Evolutionary conservation across 2,113 vertebrate species (phyloP), one percentile per base, ranked within the genome.

Genomic region (Laterallus jamaicensis): DNA sequence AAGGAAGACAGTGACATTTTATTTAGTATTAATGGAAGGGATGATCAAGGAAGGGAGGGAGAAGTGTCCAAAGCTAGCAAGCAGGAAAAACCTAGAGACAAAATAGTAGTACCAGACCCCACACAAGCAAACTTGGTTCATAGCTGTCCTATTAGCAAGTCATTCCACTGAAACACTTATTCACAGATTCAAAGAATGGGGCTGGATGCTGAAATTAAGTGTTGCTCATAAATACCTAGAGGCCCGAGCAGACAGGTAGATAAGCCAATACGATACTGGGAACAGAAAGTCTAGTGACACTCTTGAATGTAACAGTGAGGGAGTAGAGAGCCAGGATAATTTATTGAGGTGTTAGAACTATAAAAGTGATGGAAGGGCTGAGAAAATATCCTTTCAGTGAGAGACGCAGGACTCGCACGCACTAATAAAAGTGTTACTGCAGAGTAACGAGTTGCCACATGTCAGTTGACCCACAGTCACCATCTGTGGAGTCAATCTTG

Each of bases 391-490:
- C 49, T 86, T 88, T 64, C 76, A 68, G 64, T 59, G 58, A 68
- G 39, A 86, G 88, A 92, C 2, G 3, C 18, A 39, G 66, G 60
- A 64, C 60, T 88, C 0, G 0, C 52, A 56, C 47, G 74, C 55
- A 17, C 25, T 49, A 86, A 70, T 56, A 39, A 12, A 93, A 91
- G 79, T 18, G 68, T 78, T 86, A 59, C 73, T 52, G 56, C 35
- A 69, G 80, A 92, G 70, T 82, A 93, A 93, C 14, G 2, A 91
- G 54, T 39, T 84, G 82, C 86, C 49, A 59, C 75, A 62, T 42
- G 52, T 82, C 88, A 86, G 52, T 32, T 91, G 92, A 95, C 64
- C 85, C 82, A 80, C 75, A 88, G 91, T 67, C 80, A 93, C 73
- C 73, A 71, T 78, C 88, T 94, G 60, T 52, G 60, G 67, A 77